Evolutionary conservation across 64 coral and sea anemone species (phyloP), one percentile per base, ranked within the genome.

Genomic region (Acropora tenuis): DNA sequence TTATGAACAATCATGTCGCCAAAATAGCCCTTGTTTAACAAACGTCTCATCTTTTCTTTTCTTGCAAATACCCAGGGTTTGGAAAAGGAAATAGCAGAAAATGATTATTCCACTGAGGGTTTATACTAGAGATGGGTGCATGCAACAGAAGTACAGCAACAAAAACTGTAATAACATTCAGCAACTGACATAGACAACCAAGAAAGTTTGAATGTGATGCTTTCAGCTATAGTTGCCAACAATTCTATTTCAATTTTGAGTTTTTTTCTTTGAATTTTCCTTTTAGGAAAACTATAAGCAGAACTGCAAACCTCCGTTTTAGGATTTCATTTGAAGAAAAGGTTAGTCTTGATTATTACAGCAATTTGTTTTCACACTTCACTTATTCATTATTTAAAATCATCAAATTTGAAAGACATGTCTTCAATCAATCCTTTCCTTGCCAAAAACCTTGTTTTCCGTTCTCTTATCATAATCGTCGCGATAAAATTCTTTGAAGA

Each of bases 271-370:
- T 5, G 3, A 11, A 17, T 11, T 20, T 18, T 17, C 44, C 46
- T 18, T 0, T 46, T 48, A 47, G 69, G 19, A 84, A 85, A 45
- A n/a, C 20, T 85, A 48, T 71, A 16, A 18, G 9, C 6, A 71
- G 6, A 2, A n/a, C 5, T 9, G 65, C 42, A 17, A 17, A 48
- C 45, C 68, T 85, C 40, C 45, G 52, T 84, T 44, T 48, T 0
- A 2, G 18, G 6, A 71, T 85, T 49, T 49, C 59, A 63, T 61
- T 48, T 65, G 13, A 58, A 5, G 63, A 71, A 83, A 83, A 85
- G 65, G 45, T 85, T 49, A 50, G 3, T 16, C 65, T 19, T 85
- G 46, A 85, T 85, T n/a, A 66, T 85, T 18, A 20, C 50, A 65
- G 3, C 41, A 75, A 45, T 75, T 75, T 41, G 43, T 67, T 42